Base-by-base conservation (phyloP, 2,113 vertebrate genomes). In the Channa maculata region DNA sequence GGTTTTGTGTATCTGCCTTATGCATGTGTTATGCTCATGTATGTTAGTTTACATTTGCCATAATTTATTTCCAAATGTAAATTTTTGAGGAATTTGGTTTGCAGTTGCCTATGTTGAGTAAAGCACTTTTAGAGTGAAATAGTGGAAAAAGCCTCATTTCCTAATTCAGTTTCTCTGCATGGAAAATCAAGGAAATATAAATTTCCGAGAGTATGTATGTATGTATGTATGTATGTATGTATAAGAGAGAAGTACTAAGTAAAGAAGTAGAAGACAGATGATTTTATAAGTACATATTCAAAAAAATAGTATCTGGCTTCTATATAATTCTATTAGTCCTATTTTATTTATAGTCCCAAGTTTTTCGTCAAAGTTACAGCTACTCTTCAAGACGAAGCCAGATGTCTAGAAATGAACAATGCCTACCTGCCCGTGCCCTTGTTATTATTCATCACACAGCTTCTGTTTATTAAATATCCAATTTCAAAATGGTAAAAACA, bases 341-440 rank as follows among this genome's bases (percentile, higher is more conserved):
- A 33, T 62, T 80, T 77, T 71, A 60, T 80, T 83, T 77, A 62
- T 15, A 54, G 46, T 60, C 14, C 53, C 59, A 65, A 68, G 11
- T 61, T 79, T 59, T 65, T 64, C 43, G 52, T 77, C 64, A 36
- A 65, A 74, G 41, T 33, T 65, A 61, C 59, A 58, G 60, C 45
- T 77, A 65, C 78, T 61, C 58, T 55, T 70, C 38, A 55, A 75
- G 69, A 48, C 51, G 15, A 43, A 46, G 62, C 69, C 65, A 50
- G 77, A 71, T 79, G 72, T 84, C 71, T 71, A 33, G 44, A 55
- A 75, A 65, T 48, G 65, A 79, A 71, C 71, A 70, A 67, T 39
- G 36, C 43, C 39, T 5, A 45, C 46, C 39, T 68, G 39, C 61
- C 80, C 6, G 7, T 13, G 11, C 12, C 65, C 39, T 24, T 38